Evolutionary conservation across 2,113 vertebrate genomes (phyloP).

Genomic region (Gila orcuttii): DNA sequence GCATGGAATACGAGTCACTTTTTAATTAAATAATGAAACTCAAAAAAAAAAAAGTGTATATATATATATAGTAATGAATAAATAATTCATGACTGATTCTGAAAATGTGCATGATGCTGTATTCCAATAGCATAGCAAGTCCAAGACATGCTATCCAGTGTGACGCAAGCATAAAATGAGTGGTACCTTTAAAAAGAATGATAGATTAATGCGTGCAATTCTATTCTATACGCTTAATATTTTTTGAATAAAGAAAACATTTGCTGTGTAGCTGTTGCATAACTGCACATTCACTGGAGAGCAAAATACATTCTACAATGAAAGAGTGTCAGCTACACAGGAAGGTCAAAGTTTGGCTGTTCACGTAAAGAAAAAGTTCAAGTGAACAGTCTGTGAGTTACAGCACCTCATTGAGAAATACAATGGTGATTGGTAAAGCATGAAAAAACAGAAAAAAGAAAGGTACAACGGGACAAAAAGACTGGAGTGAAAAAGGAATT

Average conservation of each 20-base stretch:
- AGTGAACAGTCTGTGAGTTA: constrained; percentile 22
- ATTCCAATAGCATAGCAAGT: too few relatives aligned
- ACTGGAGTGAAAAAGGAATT: not conserved
- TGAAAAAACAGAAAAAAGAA: constrained; percentile 1
- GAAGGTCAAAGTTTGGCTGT: constrained; percentile 4
- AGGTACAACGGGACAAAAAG: not conserved
- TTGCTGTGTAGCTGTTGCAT: not conserved
- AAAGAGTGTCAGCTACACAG: not conserved
- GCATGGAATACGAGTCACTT: not conserved
- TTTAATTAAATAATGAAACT: not conserved
- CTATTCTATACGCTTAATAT: not conserved
- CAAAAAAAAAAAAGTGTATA: too few relatives aligned
- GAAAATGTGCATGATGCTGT: too few relatives aligned
- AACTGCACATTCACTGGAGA: not conserved
- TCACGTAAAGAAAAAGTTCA: constrained; percentile 4
- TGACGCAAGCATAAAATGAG: not conserved
- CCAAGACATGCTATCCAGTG: not conserved
- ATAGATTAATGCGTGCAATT: not conserved
- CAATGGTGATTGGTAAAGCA: constrained; percentile 2
- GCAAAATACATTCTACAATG: not conserved
- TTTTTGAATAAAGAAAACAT: not conserved
- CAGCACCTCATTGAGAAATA: not conserved
- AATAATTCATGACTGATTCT: not conserved
- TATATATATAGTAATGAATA: too few relatives aligned
- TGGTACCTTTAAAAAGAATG: not conserved